These are phyloP conservation scores for Micrasema minimum DNA, from an alignment of 1,140 invertebrate genomes.

Conservation along the genomic window DNA sequence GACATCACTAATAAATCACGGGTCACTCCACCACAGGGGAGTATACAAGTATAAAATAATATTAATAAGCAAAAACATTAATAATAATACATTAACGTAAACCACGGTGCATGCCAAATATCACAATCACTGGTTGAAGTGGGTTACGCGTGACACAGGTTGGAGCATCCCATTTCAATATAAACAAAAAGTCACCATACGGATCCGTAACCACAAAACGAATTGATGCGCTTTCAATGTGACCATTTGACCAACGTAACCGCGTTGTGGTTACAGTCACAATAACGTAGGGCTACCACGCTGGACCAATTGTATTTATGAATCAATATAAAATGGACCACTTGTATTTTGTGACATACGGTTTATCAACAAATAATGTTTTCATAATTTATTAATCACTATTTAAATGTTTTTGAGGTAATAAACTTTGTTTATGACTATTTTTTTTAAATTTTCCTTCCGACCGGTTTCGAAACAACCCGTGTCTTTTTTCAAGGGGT, in stretches of 20 bases:
- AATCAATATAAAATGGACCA: too few species aligned
- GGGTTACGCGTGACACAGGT: not conserved
- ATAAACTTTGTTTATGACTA: too few species aligned
- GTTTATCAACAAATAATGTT: too few species aligned
- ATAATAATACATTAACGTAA: not conserved
- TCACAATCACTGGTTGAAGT: constrained; percentile 9
- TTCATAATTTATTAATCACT: too few species aligned
- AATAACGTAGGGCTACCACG: not conserved
- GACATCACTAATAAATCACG: too few species aligned
- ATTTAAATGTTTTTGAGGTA: too few species aligned
- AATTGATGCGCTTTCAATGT: constrained; percentile 16
- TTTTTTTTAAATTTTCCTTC: too few species aligned
- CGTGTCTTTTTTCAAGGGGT: too few species aligned
- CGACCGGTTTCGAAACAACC: too few species aligned
- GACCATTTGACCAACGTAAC: not conserved
- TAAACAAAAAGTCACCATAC: constrained; percentile 14
- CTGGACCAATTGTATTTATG: not conserved
- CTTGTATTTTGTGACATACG: too few species aligned
- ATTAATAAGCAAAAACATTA: not conserved
- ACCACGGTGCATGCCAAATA: not conserved
- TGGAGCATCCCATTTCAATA: not conserved
- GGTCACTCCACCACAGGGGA: not conserved
- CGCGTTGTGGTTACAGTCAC: not conserved
- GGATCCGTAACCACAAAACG: not conserved
- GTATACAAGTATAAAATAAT: too few species aligned